Evolutionary conservation across 2,888 invertebrate species (phyloP), one percentile per base, ranked within the genome.

Genomic region (Leuctra nigra): DNA sequence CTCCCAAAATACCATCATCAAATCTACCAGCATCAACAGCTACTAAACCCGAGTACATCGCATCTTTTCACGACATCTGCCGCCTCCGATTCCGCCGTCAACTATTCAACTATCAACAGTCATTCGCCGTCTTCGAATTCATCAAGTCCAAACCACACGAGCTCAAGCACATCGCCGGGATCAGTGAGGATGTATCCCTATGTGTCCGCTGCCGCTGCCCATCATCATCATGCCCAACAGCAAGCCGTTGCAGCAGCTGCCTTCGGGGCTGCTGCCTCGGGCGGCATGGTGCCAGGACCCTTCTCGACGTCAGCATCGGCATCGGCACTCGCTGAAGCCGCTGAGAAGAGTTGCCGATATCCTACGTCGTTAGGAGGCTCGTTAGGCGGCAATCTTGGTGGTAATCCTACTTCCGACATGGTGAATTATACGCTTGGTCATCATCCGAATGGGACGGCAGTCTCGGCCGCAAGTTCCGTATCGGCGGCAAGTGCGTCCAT

Each of bases 1-100:
- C 88, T 93, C 80, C 92, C 92, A 70, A 93, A 93, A 83, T 93
- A 93, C 80, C 90, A 82, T 80, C 68, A 70, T 73, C 80, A 79
- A 75, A 78, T 78, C 75, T 85, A 86, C 74, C 80, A 84, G 74
- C 83, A 83, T 75, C 83, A 83, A 73, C 85, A 85, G 72, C 84
- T 50, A 35, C 33, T 50, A 33, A 50, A 50, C 50, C 50, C 50
- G 18, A 50, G 35, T 14, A 50, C 50, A 33, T 50, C 50, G n/a
- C 50, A 50, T 35, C 50, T 50, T 18, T 50, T 50, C 50, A 50
- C 77, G 67, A 73, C 81, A 77, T 78, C 83, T 77, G 77, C 85
- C 76, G 81, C 86, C 22, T n/a, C 41, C 2, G 50, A 50, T 33
- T 50, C 50, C n/a, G 60, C 57, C 18, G 48, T 61, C 22, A 61